phyloP scores from a whole-genome alignment of 2,113 vertebrate species.

The Corythornis vintsioides region DNA sequence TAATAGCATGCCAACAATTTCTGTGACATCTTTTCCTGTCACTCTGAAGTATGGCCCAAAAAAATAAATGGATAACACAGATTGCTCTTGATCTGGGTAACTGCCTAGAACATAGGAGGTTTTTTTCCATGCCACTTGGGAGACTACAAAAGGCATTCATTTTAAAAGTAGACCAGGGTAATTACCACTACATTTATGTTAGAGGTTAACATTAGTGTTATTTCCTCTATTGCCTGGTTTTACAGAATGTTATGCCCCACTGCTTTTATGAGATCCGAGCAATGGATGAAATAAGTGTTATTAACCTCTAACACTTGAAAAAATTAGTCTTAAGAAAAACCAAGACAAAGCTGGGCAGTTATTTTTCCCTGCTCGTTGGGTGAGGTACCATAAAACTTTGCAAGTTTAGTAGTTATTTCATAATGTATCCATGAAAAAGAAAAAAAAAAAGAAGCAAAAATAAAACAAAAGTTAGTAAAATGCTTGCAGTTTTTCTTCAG shows the following conservation, averaged over 20 bases:
- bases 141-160: constrained; percentile 69
- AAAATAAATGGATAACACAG: neutral
- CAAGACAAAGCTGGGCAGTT: constrained; percentile 28
- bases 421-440: neutral
- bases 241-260: constrained; percentile 72
- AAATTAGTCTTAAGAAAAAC: constrained; percentile 69
- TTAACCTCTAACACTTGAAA: constrained; percentile 77
- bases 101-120: neutral
- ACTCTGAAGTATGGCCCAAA: neutral
- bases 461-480: constrained; percentile 9
- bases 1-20: neutral
- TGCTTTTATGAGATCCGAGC: constrained; percentile 77
- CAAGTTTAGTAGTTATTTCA: constrained; percentile 19
- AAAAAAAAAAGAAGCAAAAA: neutral
- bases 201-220: constrained; percentile 74
- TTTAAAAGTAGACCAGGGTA: constrained; percentile 64
- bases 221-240: constrained; percentile 74
- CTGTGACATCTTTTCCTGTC: neutral
- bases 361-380: neutral
- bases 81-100: constrained; percentile 16
- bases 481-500: neutral
- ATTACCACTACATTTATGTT: constrained; percentile 76
- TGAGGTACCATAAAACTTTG: neutral
- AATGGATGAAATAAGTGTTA: constrained; percentile 77
- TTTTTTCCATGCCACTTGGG: constrained; percentile 38